Base-by-base conservation (phyloP, 35 echinoderm and acorn worm genomes). In the Hemicentrotus pulcherrimus region DNA sequence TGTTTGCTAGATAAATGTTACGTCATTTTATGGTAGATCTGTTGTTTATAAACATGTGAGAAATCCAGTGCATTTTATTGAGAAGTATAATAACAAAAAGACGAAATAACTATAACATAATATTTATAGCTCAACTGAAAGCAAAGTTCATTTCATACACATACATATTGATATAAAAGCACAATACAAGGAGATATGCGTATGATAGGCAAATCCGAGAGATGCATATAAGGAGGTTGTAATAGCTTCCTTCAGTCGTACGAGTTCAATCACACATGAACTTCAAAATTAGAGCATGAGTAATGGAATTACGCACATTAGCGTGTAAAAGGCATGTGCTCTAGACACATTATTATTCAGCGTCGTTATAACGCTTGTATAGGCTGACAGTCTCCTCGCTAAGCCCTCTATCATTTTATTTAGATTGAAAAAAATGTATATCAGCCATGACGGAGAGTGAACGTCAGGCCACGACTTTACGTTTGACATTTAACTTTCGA, bases 231-330 rank as follows among this genome's bases (percentile, higher is more conserved):
- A 28, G 65, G 65, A 78, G 22, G 65, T 18, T 78, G 65, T 28
- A 28, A 78, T 78, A 78, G 19, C 22, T 78, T 78, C 65, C 65
- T 78, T 28, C 65, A 78, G 65, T 28, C 65, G n/a, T 46, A 10
- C 33, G 5, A 90, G 88, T 93, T 58, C 91, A 93, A 31, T 93
- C 91, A 93, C 91, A 93, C 91, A 31, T 47, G 45, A 47, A 58
- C 91, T 58, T 58, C 48, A 58, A 93, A 93, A 93, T 47, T 93
- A 58, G 91, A 93, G 91, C 91, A n/a, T 93, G 91, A 47, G 91
- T 93, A 93, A 93, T 93, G 48, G 91, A 47, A 93, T 93, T 93
- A 93, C 30, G 91, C 91, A 93, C 91, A 93, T 93, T 93, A 93
- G 48, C 91, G 91, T 93, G 46, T 93, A 58, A 93, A 93, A 52